Conservation (phyloP, 2,888 invertebrate species). For the Sarcophaga caerulescens region DNA sequence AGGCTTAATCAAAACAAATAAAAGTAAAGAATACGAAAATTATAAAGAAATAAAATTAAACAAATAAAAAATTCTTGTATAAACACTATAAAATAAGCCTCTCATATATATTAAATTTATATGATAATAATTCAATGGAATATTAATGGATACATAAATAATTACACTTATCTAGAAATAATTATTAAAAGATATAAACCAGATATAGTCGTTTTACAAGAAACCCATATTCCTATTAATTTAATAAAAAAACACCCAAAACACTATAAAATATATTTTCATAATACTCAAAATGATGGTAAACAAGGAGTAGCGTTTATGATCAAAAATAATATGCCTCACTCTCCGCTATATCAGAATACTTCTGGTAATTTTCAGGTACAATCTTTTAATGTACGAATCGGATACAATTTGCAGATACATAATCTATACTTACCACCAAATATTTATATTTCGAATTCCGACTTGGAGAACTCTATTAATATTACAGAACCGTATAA, state of each 20-base stretch:
- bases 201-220: conserved; percentile 14
- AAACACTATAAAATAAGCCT: too few species aligned
- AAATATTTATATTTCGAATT: neutral
- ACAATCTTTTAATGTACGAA: neutral
- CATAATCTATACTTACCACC: neutral
- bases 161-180: neutral
- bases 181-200: conserved; percentile 19
- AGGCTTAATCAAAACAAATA: too few species aligned
- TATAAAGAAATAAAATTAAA: too few species aligned
- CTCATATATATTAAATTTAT: neutral
- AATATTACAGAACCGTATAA: neutral
- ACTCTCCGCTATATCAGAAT: neutral
- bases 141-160: conserved; percentile 21
- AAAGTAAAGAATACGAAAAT: too few species aligned
- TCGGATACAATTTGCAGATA: neutral
- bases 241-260: too few species aligned
- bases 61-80: too few species aligned
- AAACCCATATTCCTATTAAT: neutral
- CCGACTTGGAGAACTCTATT: neutral
- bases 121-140: conserved; percentile 27
- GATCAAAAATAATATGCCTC: conserved; percentile 3
- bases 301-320: conserved; percentile 5
- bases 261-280: neutral
- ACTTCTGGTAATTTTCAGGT: neutral
- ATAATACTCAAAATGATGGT: neutral